phyloP scores from a whole-genome alignment of 2,888 invertebrate species.

The Zonitis immaculata region DNA sequence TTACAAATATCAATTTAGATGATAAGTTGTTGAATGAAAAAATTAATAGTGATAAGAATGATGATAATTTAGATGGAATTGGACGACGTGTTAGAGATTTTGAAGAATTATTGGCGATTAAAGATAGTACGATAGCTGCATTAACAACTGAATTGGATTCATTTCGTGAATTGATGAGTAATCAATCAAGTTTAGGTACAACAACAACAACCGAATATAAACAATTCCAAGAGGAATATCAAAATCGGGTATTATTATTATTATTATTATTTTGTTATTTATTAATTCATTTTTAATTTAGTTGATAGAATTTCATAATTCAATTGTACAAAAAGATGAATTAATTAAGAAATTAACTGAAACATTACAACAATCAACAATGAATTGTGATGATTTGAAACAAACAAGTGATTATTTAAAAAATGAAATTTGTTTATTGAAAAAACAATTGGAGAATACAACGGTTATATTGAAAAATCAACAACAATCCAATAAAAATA shows the following conservation, averaged over 20 bases:
- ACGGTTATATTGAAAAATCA: constrained; percentile 45
- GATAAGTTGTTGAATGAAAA: constrained; percentile 40
- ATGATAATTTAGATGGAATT: constrained; percentile 19
- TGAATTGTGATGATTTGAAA: constrained; percentile 58
- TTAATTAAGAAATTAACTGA: constrained; percentile 67
- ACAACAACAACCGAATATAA: constrained; percentile 68
- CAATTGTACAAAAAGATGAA: constrained; percentile 64
- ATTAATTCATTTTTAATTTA: constrained; percentile 45
- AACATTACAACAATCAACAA: constrained; percentile 63
- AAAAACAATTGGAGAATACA: constrained; percentile 49
- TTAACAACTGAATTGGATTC: constrained; percentile 51
- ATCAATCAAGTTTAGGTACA: constrained; percentile 55
- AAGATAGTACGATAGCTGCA: constrained; percentile 50
- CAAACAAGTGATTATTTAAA: constrained; percentile 59
- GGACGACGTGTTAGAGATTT: constrained; percentile 42
- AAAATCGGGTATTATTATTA: constrained; percentile 56
- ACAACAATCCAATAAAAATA: constrained; percentile 19
- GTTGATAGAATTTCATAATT: constrained; percentile 69
- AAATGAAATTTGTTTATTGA: constrained; percentile 55
- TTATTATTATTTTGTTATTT: constrained; percentile 10
- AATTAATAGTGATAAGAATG: constrained; percentile 7
- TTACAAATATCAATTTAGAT: constrained; percentile 43
- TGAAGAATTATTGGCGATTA: constrained; percentile 49
- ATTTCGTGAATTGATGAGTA: constrained; percentile 49
- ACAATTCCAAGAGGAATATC: constrained; percentile 66